Percentiles rank a stretch among this genome's conserved stretches.
phyloP scores from a whole-genome alignment of 2,113 vertebrate genomes.

The Barbus barbus region DNA sequence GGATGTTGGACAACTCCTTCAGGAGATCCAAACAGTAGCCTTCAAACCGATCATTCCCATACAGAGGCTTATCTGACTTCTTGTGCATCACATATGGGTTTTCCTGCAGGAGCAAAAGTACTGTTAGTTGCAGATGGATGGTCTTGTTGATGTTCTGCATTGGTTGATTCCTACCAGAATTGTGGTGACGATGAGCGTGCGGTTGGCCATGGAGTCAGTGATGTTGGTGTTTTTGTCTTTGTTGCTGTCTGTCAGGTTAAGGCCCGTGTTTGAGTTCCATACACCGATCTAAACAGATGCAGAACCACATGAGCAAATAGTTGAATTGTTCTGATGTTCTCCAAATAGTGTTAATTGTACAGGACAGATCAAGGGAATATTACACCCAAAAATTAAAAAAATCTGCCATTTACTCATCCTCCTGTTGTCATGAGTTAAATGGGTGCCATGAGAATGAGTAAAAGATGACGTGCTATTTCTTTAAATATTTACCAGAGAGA shows the following conservation, averaged over 20 bases:
- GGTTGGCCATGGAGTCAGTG: slow-evolving; percentile 90
- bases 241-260: slow-evolving; percentile 90
- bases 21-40: slow-evolving; percentile 96
- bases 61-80: slow-evolving; percentile 96
- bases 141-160: neutral
- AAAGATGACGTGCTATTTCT: neutral
- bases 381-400: neutral
- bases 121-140: neutral
- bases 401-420: too few species aligned
- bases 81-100: slow-evolving; percentile 98
- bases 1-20: slow-evolving; percentile 93
- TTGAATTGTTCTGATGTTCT: neutral
- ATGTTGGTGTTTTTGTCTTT: slow-evolving; percentile 86
- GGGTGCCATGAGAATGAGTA: too few species aligned
- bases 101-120: slow-evolving; percentile 76
- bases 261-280: slow-evolving; percentile 95
- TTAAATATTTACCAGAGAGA: neutral
- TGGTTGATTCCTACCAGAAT: slow-evolving; percentile 82
- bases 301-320: neutral
- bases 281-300: slow-evolving; percentile 84
- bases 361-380: neutral
- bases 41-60: slow-evolving; percentile 96
- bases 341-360: too few species aligned
- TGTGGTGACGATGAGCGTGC: slow-evolving; percentile 94
- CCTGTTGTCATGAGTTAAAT: too few species aligned